Percentiles rank a stretch among this genome's conserved stretches.
These are phyloP conservation scores for Laticauda laticaudata DNA, from an alignment of 2,113 vertebrate species.

Conservation along the genomic window DNA sequence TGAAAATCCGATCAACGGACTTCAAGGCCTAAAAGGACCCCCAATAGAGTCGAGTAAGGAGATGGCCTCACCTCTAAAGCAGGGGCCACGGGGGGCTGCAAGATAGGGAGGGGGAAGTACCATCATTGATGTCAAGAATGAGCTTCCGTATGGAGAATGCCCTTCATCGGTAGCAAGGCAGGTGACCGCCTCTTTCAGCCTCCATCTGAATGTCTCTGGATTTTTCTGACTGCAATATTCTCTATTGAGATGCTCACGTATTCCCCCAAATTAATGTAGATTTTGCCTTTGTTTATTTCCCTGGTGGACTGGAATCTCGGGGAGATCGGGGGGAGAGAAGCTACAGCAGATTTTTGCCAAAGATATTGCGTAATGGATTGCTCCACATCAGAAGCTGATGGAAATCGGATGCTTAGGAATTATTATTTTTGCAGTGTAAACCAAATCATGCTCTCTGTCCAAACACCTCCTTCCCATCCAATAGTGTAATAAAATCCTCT, in stretches of 20 bases:
- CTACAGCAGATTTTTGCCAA: constrained; percentile 12
- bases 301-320: neutral
- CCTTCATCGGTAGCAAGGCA: neutral
- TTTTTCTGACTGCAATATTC: neutral
- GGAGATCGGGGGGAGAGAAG: too few species aligned
- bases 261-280: neutral
- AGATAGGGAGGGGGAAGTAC: neutral
- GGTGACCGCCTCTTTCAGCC: neutral
- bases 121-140: neutral
- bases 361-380: constrained; percentile 33
- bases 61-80: neutral
- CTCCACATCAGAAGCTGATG: neutral
- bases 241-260: constrained; percentile 27
- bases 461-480: constrained; percentile 47
- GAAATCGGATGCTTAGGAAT: neutral
- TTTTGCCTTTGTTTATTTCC: neutral
- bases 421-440: constrained; percentile 31
- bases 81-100: neutral
- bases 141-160: neutral
- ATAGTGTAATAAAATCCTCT: constrained; percentile 60
- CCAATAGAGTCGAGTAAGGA: constrained; percentile 5
- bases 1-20: constrained; percentile 90
- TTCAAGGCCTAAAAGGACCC: constrained; percentile 70
- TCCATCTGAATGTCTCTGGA: neutral
- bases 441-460: constrained; percentile 37